Base-by-base conservation (phyloP, 1,140 invertebrate species). In the Frieseomelitta varia region DNA sequence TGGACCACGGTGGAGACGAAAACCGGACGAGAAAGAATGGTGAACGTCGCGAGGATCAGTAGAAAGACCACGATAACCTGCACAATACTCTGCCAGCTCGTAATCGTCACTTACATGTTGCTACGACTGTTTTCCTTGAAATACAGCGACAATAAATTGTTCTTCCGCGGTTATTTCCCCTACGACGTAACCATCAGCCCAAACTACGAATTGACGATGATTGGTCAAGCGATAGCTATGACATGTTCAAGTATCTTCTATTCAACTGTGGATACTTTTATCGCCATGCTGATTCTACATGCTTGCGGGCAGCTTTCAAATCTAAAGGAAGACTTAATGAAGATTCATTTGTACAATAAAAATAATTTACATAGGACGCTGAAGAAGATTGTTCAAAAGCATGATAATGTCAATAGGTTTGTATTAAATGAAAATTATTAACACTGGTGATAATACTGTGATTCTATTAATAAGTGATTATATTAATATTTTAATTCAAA, bases 251-350 rank as follows among this genome's bases (percentile, higher is more conserved):
- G 94, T 0, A 89, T 74, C 4, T 89, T 93, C 8, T 96, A 96
- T 83, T 90, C 95, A 0, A 91, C 90, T n/a, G 92, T 95, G 61
- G 95, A 96, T 63, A 93, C 92, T 4, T 90, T 96, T 34, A 92
- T 95, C 24, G 91, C 92, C 1, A 91, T 93, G 4, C 71, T 96
- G n/a, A 91, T 95, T 30, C 93, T 95, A 1, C 95, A 96, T 79
- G 92, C 94, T 24, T 93, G 94, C n/a, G 95, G 94, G 47, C 94
- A 95, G 39, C 81, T 96, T 27, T 53, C 67, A 11, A 88, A 80
- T 27, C 8, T 89, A 19, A 63, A 15, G 15, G 0, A 21, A 0
- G 21, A 88, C 4, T n/a, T 89, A 0, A 56, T 1, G 17, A 51
- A 69, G 24, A 55, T 89, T 4, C 39, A 2, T 12, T 17, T 10